A percentile compares a stretch with the other conserved stretches of the same genome.
Evolutionary conservation across 2,888 invertebrate species (phyloP).

Genomic region (Thelaira solivaga): DNA sequence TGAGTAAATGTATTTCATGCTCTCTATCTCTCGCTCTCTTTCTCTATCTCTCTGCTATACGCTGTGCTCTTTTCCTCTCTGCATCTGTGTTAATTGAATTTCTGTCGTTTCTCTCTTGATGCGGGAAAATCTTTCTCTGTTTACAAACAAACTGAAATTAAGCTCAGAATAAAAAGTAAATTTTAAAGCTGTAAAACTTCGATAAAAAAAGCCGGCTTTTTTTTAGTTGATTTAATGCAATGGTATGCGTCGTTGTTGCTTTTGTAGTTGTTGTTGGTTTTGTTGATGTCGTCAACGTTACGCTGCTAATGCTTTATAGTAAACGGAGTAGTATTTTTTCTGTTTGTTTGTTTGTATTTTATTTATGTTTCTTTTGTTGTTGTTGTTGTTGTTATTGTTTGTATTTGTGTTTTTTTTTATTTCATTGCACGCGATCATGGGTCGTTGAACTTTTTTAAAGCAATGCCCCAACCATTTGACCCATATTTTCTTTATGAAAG

Average conservation of each 20-base stretch:
- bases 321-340: conserved; percentile 39
- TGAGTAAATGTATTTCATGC: background rate
- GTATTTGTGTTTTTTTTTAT: conserved; percentile 1
- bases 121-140: conserved; percentile 43
- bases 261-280: conserved; percentile 53
- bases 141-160: conserved; percentile 56
- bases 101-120: too few species aligned
- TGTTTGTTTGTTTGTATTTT: conserved; percentile 13
- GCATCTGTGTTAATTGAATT: too few species aligned
- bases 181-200: conserved; percentile 48
- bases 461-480: conserved; percentile 71
- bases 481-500: conserved; percentile 72
- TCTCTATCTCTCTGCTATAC: background rate
- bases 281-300: conserved; percentile 43
- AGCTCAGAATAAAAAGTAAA: conserved; percentile 61
- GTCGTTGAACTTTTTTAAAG: conserved; percentile 68
- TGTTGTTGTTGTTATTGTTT: too few species aligned
- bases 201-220: conserved; percentile 57
- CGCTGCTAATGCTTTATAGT: conserved; percentile 38
- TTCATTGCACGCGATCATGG: conserved; percentile 59
- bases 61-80: too few species aligned
- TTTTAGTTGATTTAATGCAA: conserved; percentile 22
- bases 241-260: conserved; percentile 27
- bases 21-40: background rate
- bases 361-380: too few species aligned